phyloP scores from a whole-genome alignment of 2,888 invertebrate species.

The Pecten maximus region DNA sequence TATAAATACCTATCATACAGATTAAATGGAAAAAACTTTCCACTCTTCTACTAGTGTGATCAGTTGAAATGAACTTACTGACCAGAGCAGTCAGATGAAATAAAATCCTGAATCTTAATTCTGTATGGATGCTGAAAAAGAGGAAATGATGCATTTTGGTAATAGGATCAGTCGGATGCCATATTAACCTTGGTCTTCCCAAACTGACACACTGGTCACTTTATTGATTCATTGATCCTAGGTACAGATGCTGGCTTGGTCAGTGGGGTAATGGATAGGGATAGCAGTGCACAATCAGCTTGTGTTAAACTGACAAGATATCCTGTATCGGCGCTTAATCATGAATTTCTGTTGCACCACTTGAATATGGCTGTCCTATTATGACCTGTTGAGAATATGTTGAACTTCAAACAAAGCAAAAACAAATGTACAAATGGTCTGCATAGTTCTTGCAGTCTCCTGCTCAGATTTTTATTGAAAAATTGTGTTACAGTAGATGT shows the following conservation, averaged over 20 bases:
- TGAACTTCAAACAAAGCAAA: no score
- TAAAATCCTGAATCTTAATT: not conserved
- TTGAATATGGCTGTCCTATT: no score
- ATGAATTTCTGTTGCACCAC: not conserved
- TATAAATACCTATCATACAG: not conserved
- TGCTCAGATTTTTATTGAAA: no score
- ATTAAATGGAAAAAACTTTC: not conserved
- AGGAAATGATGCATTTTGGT: conserved; percentile 30
- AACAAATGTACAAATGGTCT: no score
- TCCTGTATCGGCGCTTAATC: not conserved
- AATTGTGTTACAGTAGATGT: no score
- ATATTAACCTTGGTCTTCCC: conserved; percentile 21
- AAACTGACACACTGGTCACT: conserved; percentile 29
- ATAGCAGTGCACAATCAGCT: not conserved
- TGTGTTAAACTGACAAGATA: not conserved
- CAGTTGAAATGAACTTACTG: conserved; percentile 30
- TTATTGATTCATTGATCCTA: not conserved
- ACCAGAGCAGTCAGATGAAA: not conserved
- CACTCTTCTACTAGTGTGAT: not conserved
- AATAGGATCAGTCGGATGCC: conserved; percentile 30
- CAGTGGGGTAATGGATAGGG: not conserved
- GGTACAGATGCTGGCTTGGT: not conserved
- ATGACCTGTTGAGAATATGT: no score
- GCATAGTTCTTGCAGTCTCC: no score
- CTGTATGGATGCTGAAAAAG: not conserved